Conservation (phyloP, 2,888 invertebrate genomes). For the Sarcophaga caerulescens region DNA sequence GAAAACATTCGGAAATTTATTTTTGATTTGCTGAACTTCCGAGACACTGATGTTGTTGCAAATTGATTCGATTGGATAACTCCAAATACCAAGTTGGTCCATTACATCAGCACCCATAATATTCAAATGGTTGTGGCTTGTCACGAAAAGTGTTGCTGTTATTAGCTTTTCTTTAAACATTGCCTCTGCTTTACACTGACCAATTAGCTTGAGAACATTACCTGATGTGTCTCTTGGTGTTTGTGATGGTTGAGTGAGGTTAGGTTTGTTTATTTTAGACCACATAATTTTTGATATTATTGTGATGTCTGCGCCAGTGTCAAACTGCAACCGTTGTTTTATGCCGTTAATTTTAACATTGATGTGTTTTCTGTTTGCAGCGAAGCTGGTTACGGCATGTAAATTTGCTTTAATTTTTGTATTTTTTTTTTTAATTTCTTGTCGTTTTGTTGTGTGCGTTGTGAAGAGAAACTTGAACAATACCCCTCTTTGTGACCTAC, state of each 20-base stretch:
- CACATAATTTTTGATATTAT: conserved; percentile 39
- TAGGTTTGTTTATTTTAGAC: conserved; percentile 44
- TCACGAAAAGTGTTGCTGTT: conserved; percentile 7
- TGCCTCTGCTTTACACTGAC: too few relatives aligned
- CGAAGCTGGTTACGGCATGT: too few relatives aligned
- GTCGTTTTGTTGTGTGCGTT: neutral
- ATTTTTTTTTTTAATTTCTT: neutral
- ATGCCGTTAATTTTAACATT: conserved; percentile 24
- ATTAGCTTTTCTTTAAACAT: too few relatives aligned
- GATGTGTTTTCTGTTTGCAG: too few relatives aligned
- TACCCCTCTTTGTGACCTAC: conserved; percentile 58
- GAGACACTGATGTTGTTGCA: conserved; percentile 23
- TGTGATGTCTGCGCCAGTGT: conserved; percentile 42
- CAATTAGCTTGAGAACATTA: conserved; percentile 25
- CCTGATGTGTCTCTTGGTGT: conserved; percentile 37
- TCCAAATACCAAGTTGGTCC: conserved; percentile 27
- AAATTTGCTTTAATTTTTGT: neutral
- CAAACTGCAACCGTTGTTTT: conserved; percentile 46
- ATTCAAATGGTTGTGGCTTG: neutral
- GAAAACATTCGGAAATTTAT: conserved; percentile 16
- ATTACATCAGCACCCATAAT: conserved; percentile 31
- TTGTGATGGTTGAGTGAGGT: conserved; percentile 1
- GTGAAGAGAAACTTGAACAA: conserved; percentile 42
- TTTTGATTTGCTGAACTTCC: conserved; percentile 18
- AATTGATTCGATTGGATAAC: conserved; percentile 18